Conservation (phyloP, 2,113 vertebrate species). For the Cochlearius cochlearius region DNA sequence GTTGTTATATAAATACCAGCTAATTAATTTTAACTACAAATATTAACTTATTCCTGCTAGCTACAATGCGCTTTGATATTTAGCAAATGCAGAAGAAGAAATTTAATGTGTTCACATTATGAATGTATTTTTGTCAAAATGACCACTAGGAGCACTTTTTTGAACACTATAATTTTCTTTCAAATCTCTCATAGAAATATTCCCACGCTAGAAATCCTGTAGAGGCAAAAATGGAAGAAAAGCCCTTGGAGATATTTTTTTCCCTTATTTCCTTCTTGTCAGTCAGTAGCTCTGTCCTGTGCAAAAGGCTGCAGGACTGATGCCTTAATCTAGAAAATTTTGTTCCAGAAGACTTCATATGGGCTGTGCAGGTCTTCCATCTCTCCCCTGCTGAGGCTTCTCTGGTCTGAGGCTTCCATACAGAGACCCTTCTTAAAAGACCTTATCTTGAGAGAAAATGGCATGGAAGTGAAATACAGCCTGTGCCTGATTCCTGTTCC, state of each 20-base stretch:
- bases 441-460: background rate
- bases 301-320: background rate
- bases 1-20: background rate
- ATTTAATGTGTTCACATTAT: background rate
- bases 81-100: background rate
- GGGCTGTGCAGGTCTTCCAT: background rate
- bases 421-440: background rate
- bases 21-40: background rate
- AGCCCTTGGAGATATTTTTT: background rate
- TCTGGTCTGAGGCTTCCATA: background rate
- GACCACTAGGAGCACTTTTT: background rate
- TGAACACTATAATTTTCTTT: background rate
- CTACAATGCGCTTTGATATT: background rate
- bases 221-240: background rate
- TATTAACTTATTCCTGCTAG: background rate
- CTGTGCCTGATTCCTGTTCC: background rate
- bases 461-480: background rate
- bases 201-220: background rate
- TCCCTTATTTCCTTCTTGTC: background rate
- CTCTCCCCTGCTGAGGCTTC: background rate
- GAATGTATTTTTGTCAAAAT: background rate
- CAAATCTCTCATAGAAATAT: background rate
- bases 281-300: background rate
- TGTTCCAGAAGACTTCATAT: background rate
- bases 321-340: background rate